These are phyloP conservation scores for Halichoeres trimaculatus DNA, from an alignment of 2,113 vertebrate genomes.

Conservation along the genomic window DNA sequence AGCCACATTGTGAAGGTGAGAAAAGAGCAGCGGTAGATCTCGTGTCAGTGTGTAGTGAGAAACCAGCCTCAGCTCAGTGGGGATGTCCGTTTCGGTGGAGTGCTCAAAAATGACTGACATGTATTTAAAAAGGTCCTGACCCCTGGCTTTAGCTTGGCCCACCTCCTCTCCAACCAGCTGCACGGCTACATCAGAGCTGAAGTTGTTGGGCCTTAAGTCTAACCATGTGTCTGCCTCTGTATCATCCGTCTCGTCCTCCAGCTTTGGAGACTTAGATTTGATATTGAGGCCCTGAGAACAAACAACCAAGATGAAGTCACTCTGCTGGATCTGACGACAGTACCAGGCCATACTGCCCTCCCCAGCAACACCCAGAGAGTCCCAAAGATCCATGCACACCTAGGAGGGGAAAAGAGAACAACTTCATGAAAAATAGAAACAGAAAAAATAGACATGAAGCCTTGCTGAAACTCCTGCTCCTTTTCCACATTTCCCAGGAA, in stretches of 20 bases:
- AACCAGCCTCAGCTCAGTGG: slow-evolving; percentile 75
- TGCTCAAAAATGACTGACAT: slow-evolving; percentile 81
- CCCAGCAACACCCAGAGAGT: slow-evolving; percentile 74
- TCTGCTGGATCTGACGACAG: slow-evolving; percentile 74
- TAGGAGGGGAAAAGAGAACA: slow-evolving; percentile 20
- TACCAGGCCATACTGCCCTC: slow-evolving; percentile 81
- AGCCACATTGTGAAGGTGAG: slow-evolving; percentile 80
- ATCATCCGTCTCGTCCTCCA: background rate
- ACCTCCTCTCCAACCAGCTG: slow-evolving; percentile 78
- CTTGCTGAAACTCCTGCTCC: too few relatives aligned
- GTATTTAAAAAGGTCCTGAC: slow-evolving; percentile 81
- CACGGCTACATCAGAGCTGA: slow-evolving; percentile 51
- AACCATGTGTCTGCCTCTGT: background rate
- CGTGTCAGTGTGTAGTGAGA: slow-evolving; percentile 75
- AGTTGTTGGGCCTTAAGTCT: background rate
- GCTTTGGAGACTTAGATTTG: slow-evolving; percentile 14
- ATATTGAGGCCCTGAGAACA: slow-evolving; percentile 74
- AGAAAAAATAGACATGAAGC: background rate
- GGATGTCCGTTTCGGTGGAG: slow-evolving; percentile 77
- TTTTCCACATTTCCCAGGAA: too few relatives aligned
- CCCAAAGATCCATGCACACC: slow-evolving; percentile 85
- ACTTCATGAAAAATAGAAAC: too few relatives aligned
- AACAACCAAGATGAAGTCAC: slow-evolving; percentile 82
- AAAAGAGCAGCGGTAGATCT: slow-evolving; percentile 82
- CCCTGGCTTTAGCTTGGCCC: slow-evolving; percentile 65